Evolutionary conservation across 2,797 vertebrate species (phyloP), one percentile per base, ranked within the genome.

Genomic region (Cryptoblepharus egeriae): DNA sequence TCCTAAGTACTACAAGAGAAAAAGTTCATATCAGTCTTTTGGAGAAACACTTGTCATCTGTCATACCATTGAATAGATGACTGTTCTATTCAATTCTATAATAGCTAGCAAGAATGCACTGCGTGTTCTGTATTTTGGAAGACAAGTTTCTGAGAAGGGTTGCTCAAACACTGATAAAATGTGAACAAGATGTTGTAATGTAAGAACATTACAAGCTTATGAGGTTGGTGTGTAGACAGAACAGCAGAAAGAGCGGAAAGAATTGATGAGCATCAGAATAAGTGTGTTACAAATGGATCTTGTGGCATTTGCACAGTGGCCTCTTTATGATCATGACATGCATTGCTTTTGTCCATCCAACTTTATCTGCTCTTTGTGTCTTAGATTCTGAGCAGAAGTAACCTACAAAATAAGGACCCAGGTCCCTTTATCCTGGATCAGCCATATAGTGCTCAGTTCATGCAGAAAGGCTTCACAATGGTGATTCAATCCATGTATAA

Each of bases 281-380:
- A 63, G 28, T 1, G 0, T 24, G 76, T 74, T 60, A 30, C 75
- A 81, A 26, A 1, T 0, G 28, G 2, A 58, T 57, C 12, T 2
- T 64, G 22, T 76, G 68, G 79, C 75, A 85, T 81, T 89, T 87
- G 89, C 87, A 82, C 83, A 60, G 64, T 75, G 30, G 58, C 81
- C 77, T 85, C 64, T 65, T 80, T 75, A 84, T 77, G 65, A 69
- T 63, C 2, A 4, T 35, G 71, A 65, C 45, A 74, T 65, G 81
- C 60, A 39, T 52, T 3, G 4, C 42, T 80, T 45, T 63, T 70
- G 49, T 73, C 18, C 45, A 52, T 63, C 77, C 86, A 35, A 4
- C 57, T 69, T 35, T 52, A 76, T 20, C 75, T 87, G 61, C 75
- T 67, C 6, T 32, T 85, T 55, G 64, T 68, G 85, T 73, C 60